Evolutionary conservation across 2,113 vertebrate genomes (phyloP).

Genomic region (Leiothrix lutea): DNA sequence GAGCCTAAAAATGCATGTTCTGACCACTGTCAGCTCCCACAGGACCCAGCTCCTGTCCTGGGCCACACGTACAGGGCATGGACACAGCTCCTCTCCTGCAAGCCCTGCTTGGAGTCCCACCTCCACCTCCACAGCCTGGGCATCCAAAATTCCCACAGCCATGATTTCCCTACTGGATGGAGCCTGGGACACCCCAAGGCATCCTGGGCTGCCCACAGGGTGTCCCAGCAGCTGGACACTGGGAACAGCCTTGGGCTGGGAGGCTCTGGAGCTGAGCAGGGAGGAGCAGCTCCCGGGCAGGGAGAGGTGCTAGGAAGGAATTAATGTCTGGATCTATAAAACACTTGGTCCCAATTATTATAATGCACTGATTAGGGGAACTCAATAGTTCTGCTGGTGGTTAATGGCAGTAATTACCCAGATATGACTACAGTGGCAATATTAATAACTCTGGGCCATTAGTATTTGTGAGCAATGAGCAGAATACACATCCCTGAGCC

Average conservation of each 20-base stretch:
- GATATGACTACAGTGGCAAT: conserved; percentile 62
- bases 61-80: too few species aligned
- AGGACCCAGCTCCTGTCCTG: background rate
- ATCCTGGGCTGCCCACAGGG: background rate
- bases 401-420: conserved; percentile 67
- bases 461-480: conserved; percentile 66
- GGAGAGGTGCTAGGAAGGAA: conserved; percentile 43
- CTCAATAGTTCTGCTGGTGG: conserved; percentile 68
- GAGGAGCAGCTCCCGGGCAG: background rate
- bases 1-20: too few species aligned
- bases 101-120: background rate
- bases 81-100: background rate
- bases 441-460: conserved; percentile 69
- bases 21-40: too few species aligned
- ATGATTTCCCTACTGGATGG: rapidly evolving
- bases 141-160: background rate
- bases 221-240: background rate
- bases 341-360: conserved; percentile 67
- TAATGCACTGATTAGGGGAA: conserved; percentile 68
- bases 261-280: background rate
- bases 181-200: background rate
- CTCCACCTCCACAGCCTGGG: background rate
- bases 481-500: conserved; percentile 10
- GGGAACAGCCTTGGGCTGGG: background rate
- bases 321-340: conserved; percentile 63